phyloP scores from a whole-genome alignment of 2,113 vertebrate genomes.

The Diphyllodes magnificus region DNA sequence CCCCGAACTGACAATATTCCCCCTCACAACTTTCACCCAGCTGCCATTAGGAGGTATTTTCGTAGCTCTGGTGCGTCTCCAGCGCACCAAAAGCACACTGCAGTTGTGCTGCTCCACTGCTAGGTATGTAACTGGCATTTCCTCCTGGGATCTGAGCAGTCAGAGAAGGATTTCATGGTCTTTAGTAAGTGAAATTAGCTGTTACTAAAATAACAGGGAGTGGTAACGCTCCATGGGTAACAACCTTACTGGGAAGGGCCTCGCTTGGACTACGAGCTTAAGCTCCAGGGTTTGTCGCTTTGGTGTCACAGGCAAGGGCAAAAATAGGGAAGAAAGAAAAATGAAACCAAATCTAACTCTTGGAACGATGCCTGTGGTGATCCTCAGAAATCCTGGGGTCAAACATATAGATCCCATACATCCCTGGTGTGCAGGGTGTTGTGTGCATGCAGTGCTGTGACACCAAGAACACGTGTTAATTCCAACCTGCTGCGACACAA shows the following conservation, averaged over 20 bases:
- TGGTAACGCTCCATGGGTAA: background rate
- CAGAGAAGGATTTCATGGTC: background rate
- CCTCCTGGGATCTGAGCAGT: background rate
- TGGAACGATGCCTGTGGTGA: background rate
- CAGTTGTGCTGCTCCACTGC: background rate
- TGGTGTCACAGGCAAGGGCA: background rate
- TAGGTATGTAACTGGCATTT: background rate
- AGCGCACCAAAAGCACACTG: background rate
- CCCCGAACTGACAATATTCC: rapidly evolving
- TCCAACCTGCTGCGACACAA: background rate
- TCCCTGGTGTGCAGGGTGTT: background rate
- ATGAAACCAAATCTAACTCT: background rate
- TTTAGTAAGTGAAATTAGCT: background rate
- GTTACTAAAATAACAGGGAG: background rate
- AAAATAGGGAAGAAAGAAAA: background rate
- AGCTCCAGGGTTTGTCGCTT: background rate
- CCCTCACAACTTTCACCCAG: background rate
- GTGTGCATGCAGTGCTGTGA: background rate
- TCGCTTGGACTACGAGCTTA: background rate
- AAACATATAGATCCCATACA: background rate
- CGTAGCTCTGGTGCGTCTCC: rapidly evolving
- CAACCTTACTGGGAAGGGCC: background rate
- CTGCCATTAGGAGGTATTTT: background rate
- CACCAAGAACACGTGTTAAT: rapidly evolving
- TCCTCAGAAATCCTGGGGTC: background rate